Evolutionary conservation across 2,113 vertebrate genomes (phyloP).

Genomic region (Melanerpes aurifrons): DNA sequence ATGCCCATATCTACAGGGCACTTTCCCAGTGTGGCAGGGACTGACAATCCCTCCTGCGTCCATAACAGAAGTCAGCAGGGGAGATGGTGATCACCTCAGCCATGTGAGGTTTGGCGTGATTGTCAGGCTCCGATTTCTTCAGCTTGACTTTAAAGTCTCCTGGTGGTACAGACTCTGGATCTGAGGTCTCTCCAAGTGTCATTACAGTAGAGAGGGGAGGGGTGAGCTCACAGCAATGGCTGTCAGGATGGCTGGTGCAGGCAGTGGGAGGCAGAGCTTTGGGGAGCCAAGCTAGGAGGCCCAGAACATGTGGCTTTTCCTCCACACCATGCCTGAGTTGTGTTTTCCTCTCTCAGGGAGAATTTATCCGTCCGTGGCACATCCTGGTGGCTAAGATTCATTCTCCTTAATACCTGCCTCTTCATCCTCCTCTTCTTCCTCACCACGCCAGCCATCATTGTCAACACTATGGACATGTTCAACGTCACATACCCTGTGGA

Average conservation of each 20-base stretch:
- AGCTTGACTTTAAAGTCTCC: not conserved
- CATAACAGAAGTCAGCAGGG: not conserved
- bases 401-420: conserved; percentile 91
- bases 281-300: not conserved
- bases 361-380: conserved; percentile 91
- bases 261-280: not conserved
- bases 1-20: not conserved
- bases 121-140: not conserved
- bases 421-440: conserved; percentile 98
- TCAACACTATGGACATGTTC: conserved; percentile 98
- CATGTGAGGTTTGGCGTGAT: not conserved
- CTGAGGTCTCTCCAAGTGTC: not conserved
- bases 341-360: conserved; percentile 81
- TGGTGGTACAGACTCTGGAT: not conserved
- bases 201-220: accelerated
- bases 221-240: not conserved
- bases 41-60: not conserved
- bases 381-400: conserved; percentile 91
- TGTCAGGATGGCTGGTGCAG: not conserved
- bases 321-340: not conserved
- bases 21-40: not conserved
- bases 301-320: not conserved
- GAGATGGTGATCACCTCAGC: not conserved
- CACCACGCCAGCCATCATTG: conserved; percentile 95
- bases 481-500: conserved; percentile 94